Base-by-base conservation (phyloP, 37 sponge, comb jelly and placozoan genomes). In the Eunapius fragilis region DNA sequence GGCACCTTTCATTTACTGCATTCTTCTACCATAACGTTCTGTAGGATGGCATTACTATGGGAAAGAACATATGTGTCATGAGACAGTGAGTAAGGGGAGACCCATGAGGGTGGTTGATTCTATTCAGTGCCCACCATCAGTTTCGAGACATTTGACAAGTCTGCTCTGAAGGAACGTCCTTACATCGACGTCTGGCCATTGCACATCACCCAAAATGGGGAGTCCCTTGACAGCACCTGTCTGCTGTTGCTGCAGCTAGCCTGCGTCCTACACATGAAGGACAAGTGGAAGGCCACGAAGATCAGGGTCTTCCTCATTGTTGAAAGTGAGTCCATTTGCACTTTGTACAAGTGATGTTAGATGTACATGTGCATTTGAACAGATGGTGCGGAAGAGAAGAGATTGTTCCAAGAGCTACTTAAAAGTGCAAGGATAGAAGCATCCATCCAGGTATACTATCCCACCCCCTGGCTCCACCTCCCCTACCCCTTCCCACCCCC, bases 251-350 rank as follows among this genome's bases (percentile, higher is more conserved):
- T 98, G 2, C 99, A 98, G 80, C 90, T 98, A 31, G 91, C 93
- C 45, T 95, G 93, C 73, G 93, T 98, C 30, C 92, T 98, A 3
- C 97, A 96, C 79, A 96, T 96, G 99, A 96, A 96, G 41, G 41
- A 41, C 41, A 41, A 84, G 41, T 96, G 96, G 96, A 92, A 89
- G 75, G 85, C 93, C 0, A 84, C 90, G 9, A 80, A 83, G 25
- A 82, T 97, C 22, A 82, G 97, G 36, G 87, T 97, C 50, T 89
- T 96, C 76, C 72, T 88, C 32, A 80, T 87, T 37, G 72, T 86
- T 67, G 92, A 92, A 83, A 69, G 90, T 86, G 47, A 77, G 86
- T 74, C 12, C 2, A 6, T 27, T 75, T 33, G 25, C 3, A 13
- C 26, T 34, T 70, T 10, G 5, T 70, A 7, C 28, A 10, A 5